These are phyloP conservation scores for Scolopax rusticola DNA, from an alignment of 2,797 vertebrate species.

Conservation along the genomic window DNA sequence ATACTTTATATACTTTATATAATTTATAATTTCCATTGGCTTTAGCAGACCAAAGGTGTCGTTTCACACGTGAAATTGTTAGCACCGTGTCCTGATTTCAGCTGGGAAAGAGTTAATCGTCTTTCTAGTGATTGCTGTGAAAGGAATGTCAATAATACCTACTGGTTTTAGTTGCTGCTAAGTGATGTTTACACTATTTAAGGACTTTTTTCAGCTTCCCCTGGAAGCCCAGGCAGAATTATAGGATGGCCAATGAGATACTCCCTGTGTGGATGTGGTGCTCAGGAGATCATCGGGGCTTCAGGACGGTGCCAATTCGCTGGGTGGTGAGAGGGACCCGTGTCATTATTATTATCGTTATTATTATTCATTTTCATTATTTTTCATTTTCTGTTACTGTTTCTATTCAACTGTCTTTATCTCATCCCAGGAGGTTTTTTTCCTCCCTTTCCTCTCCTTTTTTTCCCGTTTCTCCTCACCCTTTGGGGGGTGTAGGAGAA, in stretches of 20 bases:
- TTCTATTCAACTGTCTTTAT: not conserved
- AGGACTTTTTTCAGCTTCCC: not conserved
- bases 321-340: not conserved
- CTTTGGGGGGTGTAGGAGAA: not conserved
- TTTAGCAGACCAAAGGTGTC: not conserved
- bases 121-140: not conserved
- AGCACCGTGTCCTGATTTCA: not conserved
- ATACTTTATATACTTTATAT: no score
- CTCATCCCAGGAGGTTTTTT: not conserved
- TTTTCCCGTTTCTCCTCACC: not conserved
- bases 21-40: not conserved
- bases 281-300: no score
- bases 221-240: not conserved
- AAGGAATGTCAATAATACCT: not conserved
- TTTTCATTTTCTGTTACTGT: not conserved
- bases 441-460: not conserved
- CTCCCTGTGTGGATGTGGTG: not conserved
- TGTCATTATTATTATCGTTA: not conserved
- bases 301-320: not conserved
- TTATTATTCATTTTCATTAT: not conserved
- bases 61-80: not conserved
- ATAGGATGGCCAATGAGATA: not conserved
- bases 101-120: not conserved
- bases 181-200: not conserved
- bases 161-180: not conserved